Conservation (phyloP, 2,888 invertebrate species). For the Cordilura impudica region DNA sequence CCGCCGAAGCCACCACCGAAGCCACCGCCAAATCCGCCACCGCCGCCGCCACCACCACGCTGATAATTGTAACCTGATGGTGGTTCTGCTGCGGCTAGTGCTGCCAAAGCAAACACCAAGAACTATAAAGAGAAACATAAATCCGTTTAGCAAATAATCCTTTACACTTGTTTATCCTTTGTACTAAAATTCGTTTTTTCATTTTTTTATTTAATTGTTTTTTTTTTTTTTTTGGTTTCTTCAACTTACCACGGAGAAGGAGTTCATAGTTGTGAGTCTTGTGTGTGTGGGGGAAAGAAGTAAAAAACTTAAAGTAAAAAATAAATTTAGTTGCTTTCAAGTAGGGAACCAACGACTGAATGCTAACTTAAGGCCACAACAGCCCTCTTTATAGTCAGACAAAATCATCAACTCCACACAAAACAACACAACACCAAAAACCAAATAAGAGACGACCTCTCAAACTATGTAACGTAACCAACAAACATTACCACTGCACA, state of each 20-base stretch:
- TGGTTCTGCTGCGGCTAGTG: conserved; percentile 86
- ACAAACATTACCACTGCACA: background rate
- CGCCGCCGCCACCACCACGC: conserved; percentile 79
- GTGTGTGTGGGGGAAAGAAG: conserved; percentile 75
- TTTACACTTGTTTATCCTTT: conserved; percentile 54
- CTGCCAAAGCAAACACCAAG: conserved; percentile 89
- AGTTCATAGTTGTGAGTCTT: conserved; percentile 78
- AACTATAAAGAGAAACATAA: conserved; percentile 80
- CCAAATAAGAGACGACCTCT: conserved; percentile 19
- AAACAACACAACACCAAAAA: conserved; percentile 16
- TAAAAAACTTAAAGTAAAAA: conserved; percentile 75
- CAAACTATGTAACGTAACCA: background rate
- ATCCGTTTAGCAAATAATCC: conserved; percentile 22
- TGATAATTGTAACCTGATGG: conserved; percentile 88
- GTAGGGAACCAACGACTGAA: conserved; percentile 78
- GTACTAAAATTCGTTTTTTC: conserved; percentile 25
- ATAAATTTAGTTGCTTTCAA: conserved; percentile 78
- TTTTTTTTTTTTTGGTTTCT: conserved; percentile 11
- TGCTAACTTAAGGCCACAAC: conserved; percentile 75
- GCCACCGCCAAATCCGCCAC: conserved; percentile 79
- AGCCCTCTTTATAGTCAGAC: conserved; percentile 77
- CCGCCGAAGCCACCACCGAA: conserved; percentile 77
- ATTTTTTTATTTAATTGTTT: conserved; percentile 12
- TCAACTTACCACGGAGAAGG: conserved; percentile 78
- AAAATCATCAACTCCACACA: conserved; percentile 39